Evolutionary conservation across 92 coral and sea anemone genomes (phyloP), one percentile per base, ranked within the genome.

Genomic region (Palythoa heliodiscus): DNA sequence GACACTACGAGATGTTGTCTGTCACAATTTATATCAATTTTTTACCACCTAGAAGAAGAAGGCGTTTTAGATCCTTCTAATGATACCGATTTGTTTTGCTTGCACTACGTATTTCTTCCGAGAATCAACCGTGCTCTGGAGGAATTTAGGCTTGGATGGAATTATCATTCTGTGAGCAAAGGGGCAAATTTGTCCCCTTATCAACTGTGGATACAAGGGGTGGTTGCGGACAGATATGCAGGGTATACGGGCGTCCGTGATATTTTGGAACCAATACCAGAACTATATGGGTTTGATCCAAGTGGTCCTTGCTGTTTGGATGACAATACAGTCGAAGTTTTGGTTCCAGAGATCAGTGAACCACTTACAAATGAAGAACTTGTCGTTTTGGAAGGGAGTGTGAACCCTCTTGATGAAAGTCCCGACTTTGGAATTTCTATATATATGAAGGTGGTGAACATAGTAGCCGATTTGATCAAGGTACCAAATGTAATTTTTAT

Each of bases 1-100:
- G 93, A 91, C 53, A 70, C 84, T 11, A 80, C 89, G 3, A 55
- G 89, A 58, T 88, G 91, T 85, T 63, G 73, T 38, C 66, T 58
- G 20, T 43, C 82, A 24, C 76, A 73, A 7, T 88, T 71, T 66
- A 24, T 43, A 35, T 2, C 24, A 9, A n/a, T 85, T 1, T 86
- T 91, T 63, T 0, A 50, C 77, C 25, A 10, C 55, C 75, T 88
- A 20, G 89, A 91, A 74, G 70, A 55, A 0, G 70, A 85, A 19
- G 87, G 86, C 38, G 3, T 84, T 11, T 53, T 84, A 16, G 82
- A 84, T 39, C 68, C 82, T 2, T 68, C 58, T 24, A 66, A 84
- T 71, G 82, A 84, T 2, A 35, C 73, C 58, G 52, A 81, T 81
- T 52, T 81, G 52, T 83, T 83, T 52, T 83, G 87, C 40, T 58